Evolutionary conservation across 1,140 invertebrate genomes (phyloP).

Genomic region (Lordiphosa collinella): DNA sequence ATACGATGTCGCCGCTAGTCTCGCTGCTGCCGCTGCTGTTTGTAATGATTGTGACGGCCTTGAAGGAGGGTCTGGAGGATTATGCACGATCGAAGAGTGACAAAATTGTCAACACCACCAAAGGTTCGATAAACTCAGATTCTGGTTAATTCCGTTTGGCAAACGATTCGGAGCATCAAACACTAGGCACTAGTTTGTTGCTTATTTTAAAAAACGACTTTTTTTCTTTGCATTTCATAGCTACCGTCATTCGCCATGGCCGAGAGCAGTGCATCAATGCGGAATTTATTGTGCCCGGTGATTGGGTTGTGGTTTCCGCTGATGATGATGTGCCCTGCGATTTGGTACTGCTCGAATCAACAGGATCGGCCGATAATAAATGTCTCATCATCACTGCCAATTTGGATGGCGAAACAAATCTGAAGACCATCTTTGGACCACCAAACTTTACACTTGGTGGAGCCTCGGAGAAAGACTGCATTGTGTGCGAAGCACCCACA

Average conservation of each 20-base stretch:
- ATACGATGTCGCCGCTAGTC: conserved; percentile 87
- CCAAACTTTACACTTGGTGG: conserved; percentile 63
- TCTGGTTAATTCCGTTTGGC: too few species aligned
- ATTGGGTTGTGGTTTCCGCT: conserved; percentile 85
- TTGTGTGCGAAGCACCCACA: conserved; percentile 85
- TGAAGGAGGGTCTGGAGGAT: conserved; percentile 92
- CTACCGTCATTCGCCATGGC: conserved; percentile 83
- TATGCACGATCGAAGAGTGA: conserved; percentile 87
- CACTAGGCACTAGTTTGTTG: too few species aligned
- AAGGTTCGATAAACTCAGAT: conserved; percentile 60
- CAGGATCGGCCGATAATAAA: conserved; percentile 91
- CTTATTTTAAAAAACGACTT: too few species aligned
- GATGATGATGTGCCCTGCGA: conserved; percentile 90
- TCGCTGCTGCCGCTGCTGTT: conserved; percentile 88
- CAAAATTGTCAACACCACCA: conserved; percentile 85
- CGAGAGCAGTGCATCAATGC: conserved; percentile 81
- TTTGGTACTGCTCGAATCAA: conserved; percentile 86
- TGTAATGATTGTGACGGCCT: conserved; percentile 87
- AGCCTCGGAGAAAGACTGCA: conserved; percentile 42
- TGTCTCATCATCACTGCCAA: conserved; percentile 99
- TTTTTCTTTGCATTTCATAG: conserved; percentile 35
- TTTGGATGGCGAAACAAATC: conserved; percentile 98
- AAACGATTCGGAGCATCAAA: too few species aligned
- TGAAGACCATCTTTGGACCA: conserved; percentile 89
- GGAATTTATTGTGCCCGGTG: conserved; percentile 85